These are phyloP conservation scores for Scaptomyza tumidula DNA, from an alignment of 2,888 invertebrate species.

Conservation along the genomic window DNA sequence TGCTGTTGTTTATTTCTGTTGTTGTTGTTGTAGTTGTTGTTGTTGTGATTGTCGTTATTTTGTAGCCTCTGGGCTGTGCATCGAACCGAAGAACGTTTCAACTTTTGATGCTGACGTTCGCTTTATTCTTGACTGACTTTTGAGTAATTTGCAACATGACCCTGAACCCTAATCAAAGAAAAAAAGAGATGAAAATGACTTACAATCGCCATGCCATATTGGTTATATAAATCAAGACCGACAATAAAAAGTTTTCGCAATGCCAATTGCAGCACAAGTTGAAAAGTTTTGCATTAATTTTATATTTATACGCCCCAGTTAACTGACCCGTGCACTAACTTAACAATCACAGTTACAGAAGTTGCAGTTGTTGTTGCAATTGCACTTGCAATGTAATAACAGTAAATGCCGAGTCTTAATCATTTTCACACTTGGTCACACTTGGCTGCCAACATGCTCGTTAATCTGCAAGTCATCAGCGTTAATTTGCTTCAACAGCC, in stretches of 20 bases:
- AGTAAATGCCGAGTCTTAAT: constrained; percentile 47
- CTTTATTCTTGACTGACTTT: constrained; percentile 12
- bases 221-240: not conserved
- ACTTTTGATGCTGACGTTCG: constrained; percentile 12
- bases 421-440: constrained; percentile 63
- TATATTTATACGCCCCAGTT: constrained; percentile 28
- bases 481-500: constrained; percentile 56
- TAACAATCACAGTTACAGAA: constrained; percentile 3
- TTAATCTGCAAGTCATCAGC: constrained; percentile 64
- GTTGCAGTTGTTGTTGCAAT: constrained; percentile 17
- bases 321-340: constrained; percentile 27
- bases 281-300: constrained; percentile 2
- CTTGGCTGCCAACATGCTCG: constrained; percentile 53
- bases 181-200: not conserved
- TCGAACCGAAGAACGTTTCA: constrained; percentile 13
- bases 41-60: not conserved
- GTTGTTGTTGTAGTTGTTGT: not conserved
- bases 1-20: constrained; percentile 1
- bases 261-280: not conserved
- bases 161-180: constrained; percentile 8
- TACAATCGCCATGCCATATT: not conserved
- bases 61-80: constrained; percentile 9
- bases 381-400: constrained; percentile 11
- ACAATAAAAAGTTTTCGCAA: not conserved
- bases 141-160: constrained; percentile 23